Percentiles rank a stretch among this genome's conserved stretches.
phyloP scores from a whole-genome alignment of 2,797 vertebrate genomes.

The Emys orbicularis region DNA sequence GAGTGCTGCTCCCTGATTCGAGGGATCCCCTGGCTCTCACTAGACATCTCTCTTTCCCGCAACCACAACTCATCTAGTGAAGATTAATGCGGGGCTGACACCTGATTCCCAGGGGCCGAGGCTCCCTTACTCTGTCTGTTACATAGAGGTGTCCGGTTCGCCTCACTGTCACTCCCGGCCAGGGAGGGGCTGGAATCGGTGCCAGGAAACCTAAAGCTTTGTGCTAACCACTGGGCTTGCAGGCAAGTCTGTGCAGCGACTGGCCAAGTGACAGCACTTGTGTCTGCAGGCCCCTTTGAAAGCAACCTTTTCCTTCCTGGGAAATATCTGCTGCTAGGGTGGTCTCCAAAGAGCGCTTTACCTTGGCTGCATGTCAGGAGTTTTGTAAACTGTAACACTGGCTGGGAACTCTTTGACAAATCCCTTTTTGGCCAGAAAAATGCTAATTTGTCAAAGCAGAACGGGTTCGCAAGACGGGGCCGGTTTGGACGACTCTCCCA shows the following conservation, averaged over 20 bases:
- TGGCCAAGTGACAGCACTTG: neutral
- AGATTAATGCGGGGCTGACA: neutral
- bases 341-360: neutral
- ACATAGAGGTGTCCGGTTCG: neutral
- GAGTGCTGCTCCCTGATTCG: neutral
- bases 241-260: neutral
- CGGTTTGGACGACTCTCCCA: neutral
- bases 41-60: no score
- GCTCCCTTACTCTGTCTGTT: neutral
- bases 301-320: neutral
- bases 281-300: neutral
- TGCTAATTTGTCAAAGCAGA: neutral
- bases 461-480: neutral
- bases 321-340: neutral
- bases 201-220: neutral
- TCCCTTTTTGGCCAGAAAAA: neutral
- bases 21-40: neutral
- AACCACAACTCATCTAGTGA: neutral
- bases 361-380: neutral
- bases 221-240: neutral
- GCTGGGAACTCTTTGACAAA: neutral
- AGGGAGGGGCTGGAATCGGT: neutral
- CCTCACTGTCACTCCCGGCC: neutral
- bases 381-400: neutral
- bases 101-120: accelerated